A percentile compares a stretch with the other conserved stretches of the same genome.
phyloP scores from a whole-genome alignment of 2,113 vertebrate genomes.

The Lophotis ruficrista region DNA sequence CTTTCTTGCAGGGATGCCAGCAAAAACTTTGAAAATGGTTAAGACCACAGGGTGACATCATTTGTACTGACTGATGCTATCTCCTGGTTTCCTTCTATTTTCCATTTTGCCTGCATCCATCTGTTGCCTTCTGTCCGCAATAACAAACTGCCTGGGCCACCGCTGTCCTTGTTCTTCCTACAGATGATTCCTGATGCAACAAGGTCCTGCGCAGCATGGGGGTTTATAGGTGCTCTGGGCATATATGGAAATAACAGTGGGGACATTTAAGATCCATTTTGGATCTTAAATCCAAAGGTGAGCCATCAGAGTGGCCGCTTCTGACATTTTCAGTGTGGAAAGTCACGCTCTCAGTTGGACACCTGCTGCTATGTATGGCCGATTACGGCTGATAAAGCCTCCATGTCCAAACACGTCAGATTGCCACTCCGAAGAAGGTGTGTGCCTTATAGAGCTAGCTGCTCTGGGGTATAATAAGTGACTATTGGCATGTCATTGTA shows the following conservation, averaged over 20 bases:
- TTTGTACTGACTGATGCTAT: not conserved
- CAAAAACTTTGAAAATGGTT: not conserved
- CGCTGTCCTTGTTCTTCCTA: not conserved
- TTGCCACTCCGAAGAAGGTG: not conserved
- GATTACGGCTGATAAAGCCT: not conserved
- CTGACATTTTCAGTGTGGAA: not conserved
- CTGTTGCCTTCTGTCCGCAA: not conserved
- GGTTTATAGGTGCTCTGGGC: not conserved
- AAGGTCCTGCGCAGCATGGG: fast-evolving
- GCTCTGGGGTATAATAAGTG: not conserved
- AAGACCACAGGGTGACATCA: not conserved
- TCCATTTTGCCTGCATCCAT: not conserved
- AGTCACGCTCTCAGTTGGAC: not conserved
- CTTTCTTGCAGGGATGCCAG: not conserved
- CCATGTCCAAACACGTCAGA: fast-evolving
- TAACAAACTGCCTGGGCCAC: not conserved
- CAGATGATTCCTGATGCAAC: fast-evolving
- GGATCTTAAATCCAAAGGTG: not conserved
- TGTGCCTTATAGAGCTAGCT: not conserved
- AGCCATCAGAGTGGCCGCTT: not conserved
- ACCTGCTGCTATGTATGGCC: not conserved
- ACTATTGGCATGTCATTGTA: not conserved
- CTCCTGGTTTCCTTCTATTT: not conserved
- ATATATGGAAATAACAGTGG: not conserved
- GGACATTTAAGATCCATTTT: not conserved